Percentiles rank a stretch among this genome's conserved stretches.
Conservation (phyloP, 2,888 invertebrate genomes). For the Blera fallax region DNA sequence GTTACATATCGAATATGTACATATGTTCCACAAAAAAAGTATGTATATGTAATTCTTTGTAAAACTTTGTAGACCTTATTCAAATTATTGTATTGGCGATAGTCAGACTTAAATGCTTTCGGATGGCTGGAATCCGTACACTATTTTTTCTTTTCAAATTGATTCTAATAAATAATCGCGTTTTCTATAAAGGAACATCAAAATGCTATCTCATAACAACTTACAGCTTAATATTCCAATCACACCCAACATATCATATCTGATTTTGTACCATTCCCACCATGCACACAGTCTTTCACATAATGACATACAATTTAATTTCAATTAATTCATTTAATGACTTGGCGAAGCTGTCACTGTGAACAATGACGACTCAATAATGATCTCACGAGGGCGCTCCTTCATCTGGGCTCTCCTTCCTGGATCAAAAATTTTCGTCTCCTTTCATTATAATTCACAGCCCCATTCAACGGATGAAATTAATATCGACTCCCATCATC, state of each 20-base stretch:
- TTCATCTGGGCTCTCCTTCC: slow-evolving; percentile 18
- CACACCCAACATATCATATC: neutral
- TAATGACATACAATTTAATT: slow-evolving; percentile 74
- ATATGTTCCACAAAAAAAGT: too few relatives aligned
- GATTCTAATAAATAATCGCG: neutral
- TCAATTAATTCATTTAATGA: slow-evolving; percentile 75
- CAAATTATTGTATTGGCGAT: too few relatives aligned
- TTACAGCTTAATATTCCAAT: neutral
- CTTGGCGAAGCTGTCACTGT: slow-evolving; percentile 70
- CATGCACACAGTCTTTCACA: slow-evolving; percentile 11
- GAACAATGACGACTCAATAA: slow-evolving; percentile 70
- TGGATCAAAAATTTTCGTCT: slow-evolving; percentile 47
- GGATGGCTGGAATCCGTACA: too few relatives aligned
- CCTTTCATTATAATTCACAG: slow-evolving; percentile 58
- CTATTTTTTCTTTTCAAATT: neutral
- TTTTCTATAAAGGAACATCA: neutral
- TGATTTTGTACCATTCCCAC: neutral
- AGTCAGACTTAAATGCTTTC: too few relatives aligned
- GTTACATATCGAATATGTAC: too few relatives aligned
- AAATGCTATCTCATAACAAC: neutral
- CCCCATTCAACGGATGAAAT: slow-evolving; percentile 65
- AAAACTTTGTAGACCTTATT: too few relatives aligned
- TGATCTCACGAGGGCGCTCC: slow-evolving; percentile 39
- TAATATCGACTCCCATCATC: slow-evolving; percentile 70
- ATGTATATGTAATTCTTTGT: too few relatives aligned